Base-by-base conservation (phyloP, 2,113 vertebrate genomes). In the Otolemur garnettii region DNA sequence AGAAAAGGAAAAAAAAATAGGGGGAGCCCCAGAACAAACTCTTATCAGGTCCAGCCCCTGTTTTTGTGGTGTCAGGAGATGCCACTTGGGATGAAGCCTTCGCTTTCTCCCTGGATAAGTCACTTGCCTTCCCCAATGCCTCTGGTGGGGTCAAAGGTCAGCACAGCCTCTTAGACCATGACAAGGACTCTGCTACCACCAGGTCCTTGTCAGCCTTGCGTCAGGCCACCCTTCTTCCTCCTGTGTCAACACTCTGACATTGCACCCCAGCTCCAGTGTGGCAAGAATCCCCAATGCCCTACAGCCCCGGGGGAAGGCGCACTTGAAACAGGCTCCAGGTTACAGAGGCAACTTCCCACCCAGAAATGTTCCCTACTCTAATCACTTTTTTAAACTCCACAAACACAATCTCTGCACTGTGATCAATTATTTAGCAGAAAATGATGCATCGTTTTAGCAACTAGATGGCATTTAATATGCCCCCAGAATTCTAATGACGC, bases 371-470 rank as follows among this genome's bases (percentile, higher is more conserved):
- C 98, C 88, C 96, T 81, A 89, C 93, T 97, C 96, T 98, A 98
- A 98, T 99, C 98, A 86, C 98, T 97, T 98, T 98, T 98, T 98
- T 98, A 98, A 98, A 99, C 98, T 98, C 98, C 98, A 98, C 98
- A 99, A 99, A 99, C 98, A 98, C 98, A 98, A 97, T 98, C 98
- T 98, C 98, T 98, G 98, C 98, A 98, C 98, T 92, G 84, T 30
- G 35, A 99, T 99, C 98, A 98, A 99, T 98, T 98, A 99, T 98
- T 99, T 98, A 98, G 97, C 97, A 98, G 98, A 98, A 99, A 98
- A 98, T 98, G 98, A 99, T 99, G 98, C 98, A 98, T 98, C 94
- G 98, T 97, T 97, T 98, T 98, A 98, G 98, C 98, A 98, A 98
- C 98, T 98, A 98, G 98, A 98, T 98, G 98, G 98, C 98, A 98